phyloP scores from a whole-genome alignment of 53 echinoderm and acorn worm species.

The Holothuria leucospilota region DNA sequence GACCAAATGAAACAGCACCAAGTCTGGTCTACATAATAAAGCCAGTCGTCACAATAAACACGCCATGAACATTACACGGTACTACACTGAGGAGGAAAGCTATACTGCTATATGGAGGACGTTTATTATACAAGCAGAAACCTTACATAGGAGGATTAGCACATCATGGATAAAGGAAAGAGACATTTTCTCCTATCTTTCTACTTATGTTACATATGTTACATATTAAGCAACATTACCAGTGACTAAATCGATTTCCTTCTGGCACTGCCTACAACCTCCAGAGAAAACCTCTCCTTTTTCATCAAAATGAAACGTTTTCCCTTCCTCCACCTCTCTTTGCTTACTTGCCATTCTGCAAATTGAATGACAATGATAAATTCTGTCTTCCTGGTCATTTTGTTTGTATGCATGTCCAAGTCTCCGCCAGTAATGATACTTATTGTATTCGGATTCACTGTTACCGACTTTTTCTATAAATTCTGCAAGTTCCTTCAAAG shows the following conservation, averaged over 20 bases:
- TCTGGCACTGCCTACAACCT: constrained; percentile 34
- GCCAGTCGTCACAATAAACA: too few species aligned
- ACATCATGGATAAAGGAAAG: too few species aligned
- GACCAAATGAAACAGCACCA: too few species aligned
- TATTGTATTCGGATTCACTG: constrained; percentile 6
- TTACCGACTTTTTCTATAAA: neutral
- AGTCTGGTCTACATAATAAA: too few species aligned
- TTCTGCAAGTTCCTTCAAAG: neutral
- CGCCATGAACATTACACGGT: too few species aligned
- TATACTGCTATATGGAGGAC: too few species aligned
- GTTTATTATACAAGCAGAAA: too few species aligned
- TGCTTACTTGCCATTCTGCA: constrained; percentile 8
- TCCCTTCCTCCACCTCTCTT: neutral
- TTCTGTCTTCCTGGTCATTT: neutral
- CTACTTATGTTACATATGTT: too few species aligned
- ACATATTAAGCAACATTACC: too few species aligned
- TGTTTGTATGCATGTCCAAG: constrained; percentile 11
- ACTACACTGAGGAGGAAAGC: too few species aligned
- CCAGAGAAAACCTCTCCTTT: constrained; percentile 22
- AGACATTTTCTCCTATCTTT: too few species aligned
- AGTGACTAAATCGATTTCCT: neutral
- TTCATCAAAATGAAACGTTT: constrained; percentile 19
- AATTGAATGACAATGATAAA: constrained; percentile 17
- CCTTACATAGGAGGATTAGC: too few species aligned
- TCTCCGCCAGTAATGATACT: constrained; percentile 29